A percentile compares a stretch with the other conserved stretches of the same genome.
These are phyloP conservation scores for Caenorhabditis sulstoni DNA, from an alignment of 2,888 invertebrate genomes.

Conservation along the genomic window DNA sequence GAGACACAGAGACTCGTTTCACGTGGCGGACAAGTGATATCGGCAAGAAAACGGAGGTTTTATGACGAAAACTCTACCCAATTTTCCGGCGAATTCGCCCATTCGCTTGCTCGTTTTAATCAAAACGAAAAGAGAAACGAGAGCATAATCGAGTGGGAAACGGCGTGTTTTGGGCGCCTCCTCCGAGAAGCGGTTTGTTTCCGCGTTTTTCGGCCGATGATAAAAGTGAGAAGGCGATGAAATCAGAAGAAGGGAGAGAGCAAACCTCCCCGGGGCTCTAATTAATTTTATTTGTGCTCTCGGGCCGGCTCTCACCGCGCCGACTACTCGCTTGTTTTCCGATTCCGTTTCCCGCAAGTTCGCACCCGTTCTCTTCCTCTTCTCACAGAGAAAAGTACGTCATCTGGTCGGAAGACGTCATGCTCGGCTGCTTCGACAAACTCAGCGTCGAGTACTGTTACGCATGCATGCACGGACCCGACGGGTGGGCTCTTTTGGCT, in stretches of 20 bases:
- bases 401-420: background rate
- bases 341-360: no score
- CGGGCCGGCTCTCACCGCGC: constrained; percentile 9
- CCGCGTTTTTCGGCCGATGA: background rate
- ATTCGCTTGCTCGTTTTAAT: background rate
- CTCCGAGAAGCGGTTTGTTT: no score
- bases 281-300: constrained; percentile 51
- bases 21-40: no score
- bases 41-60: no score
- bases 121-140: constrained; percentile 17
- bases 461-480: constrained; percentile 49
- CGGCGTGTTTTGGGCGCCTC: constrained; percentile 12
- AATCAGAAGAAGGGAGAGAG: background rate
- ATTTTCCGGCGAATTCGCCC: constrained; percentile 2
- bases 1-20: no score
- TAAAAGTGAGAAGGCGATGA: no score
- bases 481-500: constrained; percentile 35
- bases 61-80: no score
- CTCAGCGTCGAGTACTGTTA: constrained; percentile 37
- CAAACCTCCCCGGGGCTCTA: constrained; percentile 36
- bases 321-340: constrained; percentile 22
- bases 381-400: background rate
- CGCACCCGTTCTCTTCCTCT: no score
- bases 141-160: constrained; percentile 51
- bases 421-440: constrained; percentile 33